These are phyloP conservation scores for Aeoliscus strigatus DNA, from an alignment of 2,797 vertebrate species.

Conservation along the genomic window DNA sequence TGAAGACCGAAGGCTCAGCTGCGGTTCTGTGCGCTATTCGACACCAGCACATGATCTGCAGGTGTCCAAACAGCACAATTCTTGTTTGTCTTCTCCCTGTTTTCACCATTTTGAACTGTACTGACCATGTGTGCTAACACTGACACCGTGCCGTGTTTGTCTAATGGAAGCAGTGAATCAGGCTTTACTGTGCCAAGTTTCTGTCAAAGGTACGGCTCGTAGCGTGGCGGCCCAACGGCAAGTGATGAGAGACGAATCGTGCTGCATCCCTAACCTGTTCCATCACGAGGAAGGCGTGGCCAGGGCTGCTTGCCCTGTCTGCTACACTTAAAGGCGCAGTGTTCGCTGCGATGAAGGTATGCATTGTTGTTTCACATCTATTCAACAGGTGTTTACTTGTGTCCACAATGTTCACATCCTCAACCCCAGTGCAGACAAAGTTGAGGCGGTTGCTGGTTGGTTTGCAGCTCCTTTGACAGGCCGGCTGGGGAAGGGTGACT, in stretches of 20 bases:
- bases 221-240: slow-evolving; percentile 39
- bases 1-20: slow-evolving; percentile 17
- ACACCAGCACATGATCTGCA: slow-evolving; percentile 39
- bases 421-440: slow-evolving; percentile 49
- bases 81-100: slow-evolving; percentile 21
- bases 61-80: slow-evolving; percentile 70
- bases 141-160: slow-evolving; percentile 71
- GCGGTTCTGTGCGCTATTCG: slow-evolving; percentile 15
- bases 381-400: slow-evolving; percentile 72
- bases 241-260: slow-evolving; percentile 60
- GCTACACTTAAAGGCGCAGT: slow-evolving; percentile 45
- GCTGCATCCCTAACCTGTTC: slow-evolving; percentile 65
- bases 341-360: slow-evolving; percentile 62
- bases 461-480: slow-evolving; percentile 54
- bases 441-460: slow-evolving; percentile 38
- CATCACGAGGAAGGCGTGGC: slow-evolving; percentile 58
- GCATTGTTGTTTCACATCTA: slow-evolving; percentile 74
- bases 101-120: slow-evolving; percentile 17
- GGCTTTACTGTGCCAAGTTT: slow-evolving; percentile 65
- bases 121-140: slow-evolving; percentile 58
- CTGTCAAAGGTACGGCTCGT: slow-evolving; percentile 61
- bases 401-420: slow-evolving; percentile 62
- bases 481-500: slow-evolving; percentile 45
- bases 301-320: slow-evolving; percentile 26
- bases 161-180: slow-evolving; percentile 63